Evolutionary conservation across 1,140 invertebrate genomes (phyloP).

Genomic region (Ceratosolen solmsi): DNA sequence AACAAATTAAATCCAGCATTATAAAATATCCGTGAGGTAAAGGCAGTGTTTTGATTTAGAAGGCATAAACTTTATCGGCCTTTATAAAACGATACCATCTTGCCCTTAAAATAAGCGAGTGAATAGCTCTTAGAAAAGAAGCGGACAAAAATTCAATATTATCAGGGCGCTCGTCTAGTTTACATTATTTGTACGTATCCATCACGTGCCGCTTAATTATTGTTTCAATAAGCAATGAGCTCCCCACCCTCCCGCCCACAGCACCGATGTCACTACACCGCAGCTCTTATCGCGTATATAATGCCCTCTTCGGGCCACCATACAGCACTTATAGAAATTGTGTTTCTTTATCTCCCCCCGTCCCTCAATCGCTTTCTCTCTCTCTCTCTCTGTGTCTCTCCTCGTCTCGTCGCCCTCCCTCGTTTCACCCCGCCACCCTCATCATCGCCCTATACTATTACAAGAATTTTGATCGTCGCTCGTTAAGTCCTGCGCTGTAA

Average conservation of each 20-base stretch:
- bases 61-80: not conserved
- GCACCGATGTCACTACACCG: not conserved
- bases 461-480: slow-evolving; percentile 68
- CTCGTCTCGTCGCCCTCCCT: no score
- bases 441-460: no score
- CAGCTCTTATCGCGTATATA: slow-evolving; percentile 27
- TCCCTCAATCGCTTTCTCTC: no score
- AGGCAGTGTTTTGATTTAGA: not conserved
- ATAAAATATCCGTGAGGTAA: not conserved
- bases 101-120: no score
- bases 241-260: not conserved
- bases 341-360: no score
- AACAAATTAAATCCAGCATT: not conserved
- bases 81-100: not conserved
- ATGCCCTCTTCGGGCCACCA: slow-evolving; percentile 38
- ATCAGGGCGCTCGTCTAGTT: not conserved
- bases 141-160: not conserved
- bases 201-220: slow-evolving; percentile 22
- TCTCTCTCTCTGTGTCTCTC: no score
- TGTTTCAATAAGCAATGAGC: slow-evolving; percentile 33
- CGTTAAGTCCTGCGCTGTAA: slow-evolving; percentile 61
- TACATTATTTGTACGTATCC: not conserved
- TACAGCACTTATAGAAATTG: no score
- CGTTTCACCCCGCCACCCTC: no score
- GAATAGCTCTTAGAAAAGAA: not conserved